Evolutionary conservation across 1,140 invertebrate species (phyloP), one percentile per base, ranked within the genome.

Genomic region (Drosophila tani): DNA sequence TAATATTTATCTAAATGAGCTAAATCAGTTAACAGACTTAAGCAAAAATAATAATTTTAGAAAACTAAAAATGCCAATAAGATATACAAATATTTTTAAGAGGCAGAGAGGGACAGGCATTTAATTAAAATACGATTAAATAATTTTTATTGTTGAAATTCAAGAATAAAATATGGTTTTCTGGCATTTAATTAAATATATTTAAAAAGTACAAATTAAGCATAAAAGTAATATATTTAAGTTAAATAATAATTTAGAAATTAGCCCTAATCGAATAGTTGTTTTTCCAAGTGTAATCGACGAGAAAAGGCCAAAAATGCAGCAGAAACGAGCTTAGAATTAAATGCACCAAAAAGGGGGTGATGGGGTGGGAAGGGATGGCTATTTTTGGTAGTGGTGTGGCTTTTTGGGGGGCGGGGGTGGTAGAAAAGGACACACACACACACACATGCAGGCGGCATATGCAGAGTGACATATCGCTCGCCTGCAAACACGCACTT

Each of bases 401-500:
- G 21, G 12, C 12, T 21, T 19, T 38, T 21, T 14, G 17, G 19
- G 35, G 8, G 0, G 19, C 14, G 24, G 14, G 17, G 43, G 12
- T 12, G n/a, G 8, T 21, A 29, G 19, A 40, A 11, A 14, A 9
- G 2, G 0, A 32, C 11, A 38, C 14, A 55, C 40, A 60, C 21
- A 14, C 51, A 49, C 40, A 41, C 38, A 60, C 35, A 59, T 38
- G 32, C 32, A 38, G 32, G 12, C 17, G 41, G 49, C 59, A 64
- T 49, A 79, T 43, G 68, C 75, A 70, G 40, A 60, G 35, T 79
- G 58, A 82, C 80, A 82, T 82, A 80, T 86, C 79, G 75, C 71
- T 74, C 59, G 66, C 69, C 75, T 77, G 76, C 83, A 87, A 77
- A 78, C 83, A 87, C 84, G 83, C 83, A 87, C 83, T 87, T 88